Base-by-base conservation (phyloP, 2,888 invertebrate species). In the Proisotoma minuta region DNA sequence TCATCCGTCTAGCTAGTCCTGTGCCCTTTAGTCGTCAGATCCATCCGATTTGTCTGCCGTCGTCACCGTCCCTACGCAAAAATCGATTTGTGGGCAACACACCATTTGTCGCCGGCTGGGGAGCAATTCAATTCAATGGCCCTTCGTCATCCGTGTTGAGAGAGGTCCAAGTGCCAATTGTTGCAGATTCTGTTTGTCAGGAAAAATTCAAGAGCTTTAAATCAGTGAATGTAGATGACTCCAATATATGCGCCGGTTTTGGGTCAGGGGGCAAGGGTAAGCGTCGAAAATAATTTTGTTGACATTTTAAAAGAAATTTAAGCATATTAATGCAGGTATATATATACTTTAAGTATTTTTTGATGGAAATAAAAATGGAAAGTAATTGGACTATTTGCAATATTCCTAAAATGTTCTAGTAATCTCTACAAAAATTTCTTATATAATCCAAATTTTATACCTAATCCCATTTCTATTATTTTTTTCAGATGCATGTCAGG, bases 61-160 rank as follows among this genome's bases (percentile, higher is more conserved):
- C 80, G 15, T 77, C 79, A 10, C 77, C 79, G 0, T 80, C 82
- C 3, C 74, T 86, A 47, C 79, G 83, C 49, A 76, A 80, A 0
- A 82, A 79, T 50, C 79, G 78, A 15, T 86, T 82, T 73, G 84
- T 81, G 23, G 81, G 80, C 72, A 81, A 81, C 62, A 81, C 79
- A 66, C 88, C 88, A 0, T 84, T 87, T 74, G 83, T 92, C 3
- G 89, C 88, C 24, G 93, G 93, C 22, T 93, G 91, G 91, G 93
- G 93, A 15, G 82, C 88, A 8, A 78, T 84, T 0, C 77, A 79
- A 69, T 87, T 84, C 77, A 82, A 89, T 62, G 91, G 90, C 1
- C 83, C 85, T 5, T 79, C 85, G 0, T 85, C 89, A 8, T 77
- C 81, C 0, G 79, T 78, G 2, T 79, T 92, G 2, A 84, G 85